Evolutionary conservation across 2,113 vertebrate species (phyloP).

Genomic region (Lutjanus erythropterus): DNA sequence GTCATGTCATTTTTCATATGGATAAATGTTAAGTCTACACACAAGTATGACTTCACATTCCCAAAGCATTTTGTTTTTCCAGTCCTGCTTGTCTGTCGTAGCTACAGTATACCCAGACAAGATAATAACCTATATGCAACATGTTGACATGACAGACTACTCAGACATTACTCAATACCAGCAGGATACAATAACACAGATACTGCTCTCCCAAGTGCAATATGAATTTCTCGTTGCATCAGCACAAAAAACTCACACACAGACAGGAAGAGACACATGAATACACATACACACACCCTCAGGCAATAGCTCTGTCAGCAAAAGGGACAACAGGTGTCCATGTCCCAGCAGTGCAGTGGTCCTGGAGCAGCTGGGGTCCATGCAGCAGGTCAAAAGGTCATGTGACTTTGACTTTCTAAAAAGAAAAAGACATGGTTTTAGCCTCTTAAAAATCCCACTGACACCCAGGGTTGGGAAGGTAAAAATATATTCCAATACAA

Average conservation of each 20-base stretch:
- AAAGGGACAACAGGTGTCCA: conserved; percentile 43
- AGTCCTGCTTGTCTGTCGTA: neutral
- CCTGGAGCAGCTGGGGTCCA: neutral
- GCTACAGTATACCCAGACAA: conserved; percentile 37
- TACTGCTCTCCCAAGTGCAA: conserved; percentile 40
- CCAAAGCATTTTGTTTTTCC: conserved; percentile 19
- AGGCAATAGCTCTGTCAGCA: conserved; percentile 54
- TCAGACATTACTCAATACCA: conserved; percentile 58
- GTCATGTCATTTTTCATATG: neutral
- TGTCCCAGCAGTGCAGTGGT: conserved; percentile 14
- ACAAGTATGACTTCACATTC: conserved; percentile 2
- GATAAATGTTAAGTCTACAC: neutral
- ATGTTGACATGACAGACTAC: conserved; percentile 63
- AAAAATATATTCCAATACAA: too few species aligned
- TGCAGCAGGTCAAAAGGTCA: conserved; percentile 43
- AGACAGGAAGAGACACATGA: neutral
- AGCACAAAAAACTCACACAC: conserved; percentile 52
- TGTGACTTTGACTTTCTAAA: neutral
- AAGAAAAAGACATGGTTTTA: neutral
- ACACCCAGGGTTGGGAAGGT: too few species aligned
- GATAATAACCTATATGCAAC: conserved; percentile 51
- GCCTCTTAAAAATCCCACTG: neutral
- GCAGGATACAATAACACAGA: conserved; percentile 52
- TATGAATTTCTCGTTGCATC: conserved; percentile 54
- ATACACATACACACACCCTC: neutral